Evolutionary conservation across 2,797 vertebrate genomes (phyloP).

Genomic region (Propithecus perrieri): DNA sequence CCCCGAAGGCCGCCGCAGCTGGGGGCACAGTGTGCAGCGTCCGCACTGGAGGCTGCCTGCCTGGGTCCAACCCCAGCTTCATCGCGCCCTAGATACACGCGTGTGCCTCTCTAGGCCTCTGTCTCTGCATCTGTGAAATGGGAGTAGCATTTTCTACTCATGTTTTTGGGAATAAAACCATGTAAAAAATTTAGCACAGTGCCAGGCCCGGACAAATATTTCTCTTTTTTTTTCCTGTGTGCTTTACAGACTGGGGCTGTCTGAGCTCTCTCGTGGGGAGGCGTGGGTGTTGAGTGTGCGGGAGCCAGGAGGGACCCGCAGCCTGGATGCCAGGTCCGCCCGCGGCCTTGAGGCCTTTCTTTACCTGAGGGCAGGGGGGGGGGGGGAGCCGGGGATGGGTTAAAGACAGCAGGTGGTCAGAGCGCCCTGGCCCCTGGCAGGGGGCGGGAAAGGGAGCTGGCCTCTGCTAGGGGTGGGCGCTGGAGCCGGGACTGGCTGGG

Average conservation of each 20-base stretch:
- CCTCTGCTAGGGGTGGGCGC: background rate
- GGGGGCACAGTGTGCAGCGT: background rate
- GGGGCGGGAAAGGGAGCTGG: background rate
- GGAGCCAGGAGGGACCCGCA: background rate
- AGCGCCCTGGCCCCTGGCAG: fast-evolving
- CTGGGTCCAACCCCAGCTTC: background rate
- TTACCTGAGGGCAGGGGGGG: background rate
- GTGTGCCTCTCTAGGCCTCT: background rate
- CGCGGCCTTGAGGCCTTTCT: background rate
- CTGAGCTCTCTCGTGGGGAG: background rate
- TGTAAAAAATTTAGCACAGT: background rate
- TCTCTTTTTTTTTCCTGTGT: background rate
- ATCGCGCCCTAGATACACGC: background rate
- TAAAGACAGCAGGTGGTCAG: background rate
- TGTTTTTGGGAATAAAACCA: background rate
- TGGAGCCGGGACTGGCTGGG: background rate
- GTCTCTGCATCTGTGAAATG: background rate
- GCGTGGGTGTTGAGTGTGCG: too few species aligned
- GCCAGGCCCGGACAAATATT: fast-evolving
- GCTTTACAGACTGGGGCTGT: background rate
- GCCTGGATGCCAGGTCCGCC: background rate
- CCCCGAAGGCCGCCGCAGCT: fast-evolving
- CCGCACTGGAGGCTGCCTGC: background rate
- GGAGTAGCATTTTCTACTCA: background rate
- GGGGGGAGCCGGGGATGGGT: background rate